These are phyloP conservation scores for Anthonomus grandis DNA, from an alignment of 1,140 invertebrate species.

Conservation along the genomic window DNA sequence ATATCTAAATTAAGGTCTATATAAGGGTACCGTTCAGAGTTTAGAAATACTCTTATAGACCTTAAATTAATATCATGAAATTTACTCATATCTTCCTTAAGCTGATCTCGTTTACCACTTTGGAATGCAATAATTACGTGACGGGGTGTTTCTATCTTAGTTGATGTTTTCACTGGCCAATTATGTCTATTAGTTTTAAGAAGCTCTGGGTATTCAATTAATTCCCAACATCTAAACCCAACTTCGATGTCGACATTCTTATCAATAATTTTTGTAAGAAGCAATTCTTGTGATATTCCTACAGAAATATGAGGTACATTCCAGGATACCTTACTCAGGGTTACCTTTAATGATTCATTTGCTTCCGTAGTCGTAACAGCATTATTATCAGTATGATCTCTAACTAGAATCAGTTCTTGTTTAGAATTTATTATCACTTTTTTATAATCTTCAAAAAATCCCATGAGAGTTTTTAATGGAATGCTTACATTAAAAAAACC, in stretches of 20 bases:
- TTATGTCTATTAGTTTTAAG: no score
- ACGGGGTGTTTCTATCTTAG: no score
- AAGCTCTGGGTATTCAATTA: conserved; percentile 3
- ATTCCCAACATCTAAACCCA: conserved; percentile 6
- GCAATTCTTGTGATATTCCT: conserved; percentile 9
- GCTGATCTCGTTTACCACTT: neutral
- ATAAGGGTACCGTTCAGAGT: conserved; percentile 9
- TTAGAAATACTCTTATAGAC: conserved; percentile 1
- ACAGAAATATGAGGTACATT: conserved; percentile 8
- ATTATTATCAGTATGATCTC: neutral
- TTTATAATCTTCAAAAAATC: no score
- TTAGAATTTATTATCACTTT: no score
- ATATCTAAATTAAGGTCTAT: conserved; percentile 4
- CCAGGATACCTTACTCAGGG: neutral
- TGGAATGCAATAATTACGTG: no score
- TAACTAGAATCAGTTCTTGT: no score
- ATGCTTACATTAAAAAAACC: no score
- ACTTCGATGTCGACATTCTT: conserved; percentile 6
- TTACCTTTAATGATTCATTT: neutral
- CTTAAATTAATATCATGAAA: conserved; percentile 5
- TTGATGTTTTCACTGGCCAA: no score
- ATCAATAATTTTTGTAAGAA: conserved; percentile 10
- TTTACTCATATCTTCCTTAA: conserved; percentile 10
- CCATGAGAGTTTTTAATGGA: no score
- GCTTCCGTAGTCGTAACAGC: neutral